These are phyloP conservation scores for Procambarus clarkii DNA, from an alignment of 1,140 invertebrate genomes.

Conservation along the genomic window DNA sequence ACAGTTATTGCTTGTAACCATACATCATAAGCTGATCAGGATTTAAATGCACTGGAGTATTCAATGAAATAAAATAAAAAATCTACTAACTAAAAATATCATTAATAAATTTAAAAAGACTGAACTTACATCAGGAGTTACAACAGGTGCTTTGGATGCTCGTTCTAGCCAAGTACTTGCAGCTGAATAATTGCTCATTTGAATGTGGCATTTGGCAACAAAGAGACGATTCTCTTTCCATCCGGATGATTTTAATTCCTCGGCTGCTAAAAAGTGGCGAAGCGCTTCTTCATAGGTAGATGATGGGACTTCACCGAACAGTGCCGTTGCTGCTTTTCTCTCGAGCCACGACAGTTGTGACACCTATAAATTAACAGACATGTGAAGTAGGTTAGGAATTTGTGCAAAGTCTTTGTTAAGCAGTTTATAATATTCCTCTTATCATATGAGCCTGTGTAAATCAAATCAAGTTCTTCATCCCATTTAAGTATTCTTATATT, in stretches of 20 bases:
- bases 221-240: slow-evolving; percentile 85
- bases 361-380: slow-evolving; percentile 35
- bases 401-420: too few species aligned
- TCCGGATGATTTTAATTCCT: slow-evolving; percentile 79
- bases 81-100: background rate
- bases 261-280: slow-evolving; percentile 81
- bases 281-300: slow-evolving; percentile 83
- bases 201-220: slow-evolving; percentile 83
- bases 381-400: background rate
- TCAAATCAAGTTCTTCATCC: too few species aligned
- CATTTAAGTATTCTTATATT: too few species aligned
- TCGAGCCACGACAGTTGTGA: slow-evolving; percentile 81
- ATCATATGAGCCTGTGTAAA: too few species aligned
- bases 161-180: slow-evolving; percentile 56
- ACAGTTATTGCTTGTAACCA: too few species aligned
- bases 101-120: background rate
- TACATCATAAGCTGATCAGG: too few species aligned
- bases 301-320: slow-evolving; percentile 83
- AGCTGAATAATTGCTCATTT: slow-evolving; percentile 24
- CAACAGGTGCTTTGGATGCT: slow-evolving; percentile 40
- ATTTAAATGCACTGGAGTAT: too few species aligned
- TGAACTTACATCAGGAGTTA: slow-evolving; percentile 61
- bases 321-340: slow-evolving; percentile 83
- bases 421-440: too few species aligned
- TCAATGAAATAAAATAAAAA: background rate